phyloP scores from a whole-genome alignment of 2,888 invertebrate genomes.

The Ochropacha duplaris region DNA sequence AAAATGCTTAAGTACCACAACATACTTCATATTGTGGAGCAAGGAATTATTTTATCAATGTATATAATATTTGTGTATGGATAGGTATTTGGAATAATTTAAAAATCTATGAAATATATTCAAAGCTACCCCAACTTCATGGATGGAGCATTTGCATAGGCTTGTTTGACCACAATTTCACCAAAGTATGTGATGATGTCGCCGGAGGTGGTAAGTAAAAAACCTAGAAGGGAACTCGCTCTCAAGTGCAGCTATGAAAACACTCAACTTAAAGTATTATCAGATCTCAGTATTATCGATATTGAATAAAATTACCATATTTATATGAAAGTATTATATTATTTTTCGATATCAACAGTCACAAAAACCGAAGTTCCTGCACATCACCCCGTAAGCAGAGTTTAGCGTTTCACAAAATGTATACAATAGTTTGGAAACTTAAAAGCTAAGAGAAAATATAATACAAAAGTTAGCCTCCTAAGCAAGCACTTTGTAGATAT shows the following conservation, averaged over 20 bases:
- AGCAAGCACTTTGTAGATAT: slow-evolving; percentile 25
- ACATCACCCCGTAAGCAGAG: slow-evolving; percentile 61
- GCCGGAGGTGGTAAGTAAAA: too few relatives aligned
- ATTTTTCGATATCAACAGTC: slow-evolving; percentile 63
- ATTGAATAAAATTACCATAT: slow-evolving; percentile 31
- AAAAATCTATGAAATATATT: too few relatives aligned
- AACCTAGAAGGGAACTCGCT: too few relatives aligned
- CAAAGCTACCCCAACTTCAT: too few relatives aligned
- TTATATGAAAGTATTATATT: slow-evolving; percentile 68
- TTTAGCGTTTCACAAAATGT: slow-evolving; percentile 79
- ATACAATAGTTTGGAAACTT: slow-evolving; percentile 60
- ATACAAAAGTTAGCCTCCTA: slow-evolving; percentile 62
- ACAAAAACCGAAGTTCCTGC: slow-evolving; percentile 61
- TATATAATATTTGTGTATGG: too few relatives aligned
- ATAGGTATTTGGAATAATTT: too few relatives aligned
- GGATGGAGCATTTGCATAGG: too few relatives aligned
- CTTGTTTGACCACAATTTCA: too few relatives aligned
- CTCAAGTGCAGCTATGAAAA: too few relatives aligned
- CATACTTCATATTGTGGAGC: not conserved
- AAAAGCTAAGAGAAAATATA: slow-evolving; percentile 74
- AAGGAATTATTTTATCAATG: not conserved
- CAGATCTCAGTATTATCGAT: too few relatives aligned
- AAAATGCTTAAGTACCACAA: not conserved
- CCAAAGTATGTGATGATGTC: too few relatives aligned
- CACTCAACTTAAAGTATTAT: too few relatives aligned